Evolutionary conservation across 1,140 invertebrate genomes (phyloP).

Genomic region (Zophobas morio): DNA sequence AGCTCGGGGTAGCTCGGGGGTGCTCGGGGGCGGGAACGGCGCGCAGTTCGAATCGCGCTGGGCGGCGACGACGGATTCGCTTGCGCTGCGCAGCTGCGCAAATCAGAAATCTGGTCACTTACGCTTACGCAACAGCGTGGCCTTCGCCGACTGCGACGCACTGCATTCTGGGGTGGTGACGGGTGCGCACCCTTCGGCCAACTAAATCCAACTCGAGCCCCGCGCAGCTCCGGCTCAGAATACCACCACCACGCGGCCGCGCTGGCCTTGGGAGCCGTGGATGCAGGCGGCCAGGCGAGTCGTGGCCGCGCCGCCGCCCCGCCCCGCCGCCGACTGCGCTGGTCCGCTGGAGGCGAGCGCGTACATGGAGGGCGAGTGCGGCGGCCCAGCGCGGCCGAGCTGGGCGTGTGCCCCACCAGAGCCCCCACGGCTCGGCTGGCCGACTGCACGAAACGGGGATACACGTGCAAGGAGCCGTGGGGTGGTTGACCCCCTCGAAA

Average conservation of each 20-base stretch:
- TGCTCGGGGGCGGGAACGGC: too few relatives aligned
- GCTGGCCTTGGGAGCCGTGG: conserved; percentile 67
- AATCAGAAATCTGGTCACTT: conserved; percentile 60
- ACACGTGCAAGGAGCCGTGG: conserved; percentile 65
- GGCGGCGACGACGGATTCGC: too few relatives aligned
- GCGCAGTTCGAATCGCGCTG: conserved; percentile 52
- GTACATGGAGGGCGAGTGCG: conserved; percentile 65
- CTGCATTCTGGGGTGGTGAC: conserved; percentile 47
- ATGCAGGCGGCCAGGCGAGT: conserved; percentile 58
- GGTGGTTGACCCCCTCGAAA: conserved; percentile 67
- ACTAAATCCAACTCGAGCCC: conserved; percentile 67
- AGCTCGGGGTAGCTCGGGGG: conserved; percentile 58
- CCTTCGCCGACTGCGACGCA: conserved; percentile 57
- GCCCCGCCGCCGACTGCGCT: conserved; percentile 52
- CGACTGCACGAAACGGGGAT: conserved; percentile 63
- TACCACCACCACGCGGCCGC: conserved; percentile 65
- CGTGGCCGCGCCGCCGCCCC: conserved; percentile 42
- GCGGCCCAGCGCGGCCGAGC: conserved; percentile 60
- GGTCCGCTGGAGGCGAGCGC: conserved; percentile 61
- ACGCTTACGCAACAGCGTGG: conserved; percentile 67
- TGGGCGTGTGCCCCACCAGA: conserved; percentile 58
- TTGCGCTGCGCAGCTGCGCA: conserved; percentile 51
- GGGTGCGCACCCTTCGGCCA: conserved; percentile 67
- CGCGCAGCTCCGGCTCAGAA: conserved; percentile 66
- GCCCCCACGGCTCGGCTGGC: conserved; percentile 49